Evolutionary conservation across 2,113 vertebrate species (phyloP).

Genomic region (Microcebus murinus): DNA sequence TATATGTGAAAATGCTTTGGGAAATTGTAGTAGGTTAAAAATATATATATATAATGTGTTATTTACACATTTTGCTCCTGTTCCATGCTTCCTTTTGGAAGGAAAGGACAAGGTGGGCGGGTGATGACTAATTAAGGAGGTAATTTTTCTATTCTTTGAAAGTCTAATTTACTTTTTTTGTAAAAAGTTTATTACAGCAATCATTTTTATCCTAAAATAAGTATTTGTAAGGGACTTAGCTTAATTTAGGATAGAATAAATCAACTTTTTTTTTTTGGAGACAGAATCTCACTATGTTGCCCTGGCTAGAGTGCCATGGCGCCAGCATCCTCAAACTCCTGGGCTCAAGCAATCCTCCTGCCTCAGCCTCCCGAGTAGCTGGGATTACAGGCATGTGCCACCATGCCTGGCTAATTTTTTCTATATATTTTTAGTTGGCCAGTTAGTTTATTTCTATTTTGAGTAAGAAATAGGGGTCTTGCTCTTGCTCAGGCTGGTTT

Average conservation of each 20-base stretch:
- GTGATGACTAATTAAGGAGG: constrained; percentile 1
- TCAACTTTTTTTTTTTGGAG: too few species aligned
- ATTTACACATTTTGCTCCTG: neutral
- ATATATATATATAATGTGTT: neutral
- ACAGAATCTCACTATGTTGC: too few species aligned
- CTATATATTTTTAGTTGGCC: too few species aligned
- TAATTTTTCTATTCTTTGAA: neutral
- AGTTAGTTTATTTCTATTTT: too few species aligned
- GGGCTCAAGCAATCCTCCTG: too few species aligned
- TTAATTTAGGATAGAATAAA: neutral
- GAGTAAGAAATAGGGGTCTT: too few species aligned
- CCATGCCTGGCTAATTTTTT: too few species aligned
- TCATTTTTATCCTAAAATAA: constrained; percentile 41
- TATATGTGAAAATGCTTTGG: constrained; percentile 14
- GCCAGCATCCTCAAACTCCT: too few species aligned
- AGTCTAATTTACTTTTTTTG: neutral
- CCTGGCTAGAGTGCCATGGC: too few species aligned
- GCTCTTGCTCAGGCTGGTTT: too few species aligned
- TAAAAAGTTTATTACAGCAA: neutral
- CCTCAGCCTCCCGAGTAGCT: too few species aligned
- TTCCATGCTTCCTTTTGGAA: neutral
- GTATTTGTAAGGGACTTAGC: neutral
- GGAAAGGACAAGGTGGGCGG: neutral
- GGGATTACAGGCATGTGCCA: too few species aligned
- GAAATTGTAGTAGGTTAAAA: neutral